A percentile compares a stretch with the other conserved stretches of the same genome.
These are phyloP conservation scores for Drosophila flavopinicola DNA, from an alignment of 2,888 invertebrate species.

Conservation along the genomic window DNA sequence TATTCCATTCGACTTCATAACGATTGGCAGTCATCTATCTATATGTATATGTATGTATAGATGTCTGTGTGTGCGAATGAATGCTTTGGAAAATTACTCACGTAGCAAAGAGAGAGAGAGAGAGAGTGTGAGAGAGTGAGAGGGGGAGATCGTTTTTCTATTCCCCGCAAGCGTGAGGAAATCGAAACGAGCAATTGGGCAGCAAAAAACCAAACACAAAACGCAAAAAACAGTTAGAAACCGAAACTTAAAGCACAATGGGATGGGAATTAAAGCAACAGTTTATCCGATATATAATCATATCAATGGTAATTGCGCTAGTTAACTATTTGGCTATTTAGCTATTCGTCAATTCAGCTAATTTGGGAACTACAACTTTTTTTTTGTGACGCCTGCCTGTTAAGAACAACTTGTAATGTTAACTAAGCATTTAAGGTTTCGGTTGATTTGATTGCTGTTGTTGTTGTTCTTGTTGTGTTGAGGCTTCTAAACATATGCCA, in stretches of 20 bases:
- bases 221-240: no score
- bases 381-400: no score
- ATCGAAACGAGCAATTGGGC: slow-evolving; percentile 10
- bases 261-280: slow-evolving; percentile 13
- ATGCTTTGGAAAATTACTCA: slow-evolving; percentile 69
- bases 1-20: slow-evolving; percentile 47
- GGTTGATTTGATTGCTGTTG: slow-evolving; percentile 22
- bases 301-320: slow-evolving; percentile 12
- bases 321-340: slow-evolving; percentile 43
- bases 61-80: slow-evolving; percentile 20
- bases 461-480: slow-evolving; percentile 24
- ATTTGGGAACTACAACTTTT: slow-evolving; percentile 46
- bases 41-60: not conserved
- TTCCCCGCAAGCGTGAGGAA: slow-evolving; percentile 57
- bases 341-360: slow-evolving; percentile 42
- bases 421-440: slow-evolving; percentile 49
- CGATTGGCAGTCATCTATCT: slow-evolving; percentile 48
- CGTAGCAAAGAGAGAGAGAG: slow-evolving; percentile 44
- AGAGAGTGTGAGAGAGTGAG: no score
- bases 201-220: not conserved
- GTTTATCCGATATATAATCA: not conserved
- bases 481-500: slow-evolving; percentile 65
- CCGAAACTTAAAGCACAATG: slow-evolving; percentile 17
- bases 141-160: slow-evolving; percentile 30
- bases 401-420: slow-evolving; percentile 37